phyloP scores from a whole-genome alignment of 2,888 invertebrate species.

The Lepidocyrtinus sp. region DNA sequence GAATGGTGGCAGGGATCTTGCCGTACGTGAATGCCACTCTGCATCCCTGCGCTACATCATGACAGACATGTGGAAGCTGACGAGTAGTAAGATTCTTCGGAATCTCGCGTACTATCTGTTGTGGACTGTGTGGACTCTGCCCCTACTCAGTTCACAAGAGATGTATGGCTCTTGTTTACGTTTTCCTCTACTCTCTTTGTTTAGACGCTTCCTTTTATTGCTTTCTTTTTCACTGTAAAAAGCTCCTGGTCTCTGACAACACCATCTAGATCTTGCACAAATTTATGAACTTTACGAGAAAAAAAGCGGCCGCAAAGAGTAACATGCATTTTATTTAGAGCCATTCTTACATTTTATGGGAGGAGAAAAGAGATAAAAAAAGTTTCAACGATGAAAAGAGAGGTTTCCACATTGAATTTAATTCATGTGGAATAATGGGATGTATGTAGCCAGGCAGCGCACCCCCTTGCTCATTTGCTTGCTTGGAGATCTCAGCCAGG shows the following conservation, averaged over 20 bases:
- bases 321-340: neutral
- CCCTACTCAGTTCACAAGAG: no score
- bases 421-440: neutral
- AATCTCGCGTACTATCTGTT: no score
- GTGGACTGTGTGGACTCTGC: no score
- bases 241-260: constrained; percentile 5
- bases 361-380: no score
- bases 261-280: constrained; percentile 1
- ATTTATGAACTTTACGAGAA: neutral
- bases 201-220: neutral
- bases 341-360: no score
- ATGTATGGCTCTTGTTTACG: neutral
- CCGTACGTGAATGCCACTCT: constrained; percentile 8
- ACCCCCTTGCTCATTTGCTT: neutral
- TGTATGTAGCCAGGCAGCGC: neutral
- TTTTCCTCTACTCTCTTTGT: neutral
- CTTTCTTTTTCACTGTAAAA: neutral
- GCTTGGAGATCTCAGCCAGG: neutral
- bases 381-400: neutral
- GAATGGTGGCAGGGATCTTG: constrained; percentile 8
- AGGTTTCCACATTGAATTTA: neutral
- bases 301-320: constrained; percentile 1
- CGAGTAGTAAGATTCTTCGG: constrained; percentile 6
- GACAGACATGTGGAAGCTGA: constrained; percentile 13
- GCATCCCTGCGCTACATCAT: constrained; percentile 2